Conservation (phyloP, 1,140 invertebrate genomes). For the Proctacanthus coquilletti region DNA sequence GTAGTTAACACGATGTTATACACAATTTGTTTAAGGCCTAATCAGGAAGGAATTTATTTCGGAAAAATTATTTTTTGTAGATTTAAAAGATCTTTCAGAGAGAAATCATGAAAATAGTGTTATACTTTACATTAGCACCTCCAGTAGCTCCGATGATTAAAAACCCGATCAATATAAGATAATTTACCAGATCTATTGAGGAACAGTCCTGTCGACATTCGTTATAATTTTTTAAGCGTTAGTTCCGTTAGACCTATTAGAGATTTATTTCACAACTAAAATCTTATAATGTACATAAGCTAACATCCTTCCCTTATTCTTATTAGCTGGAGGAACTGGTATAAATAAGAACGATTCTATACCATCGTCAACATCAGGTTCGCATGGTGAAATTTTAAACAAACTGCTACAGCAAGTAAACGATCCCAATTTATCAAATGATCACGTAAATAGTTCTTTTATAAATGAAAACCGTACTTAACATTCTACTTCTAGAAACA, state of each 20-base stretch:
- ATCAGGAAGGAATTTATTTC: too few species aligned
- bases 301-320: not conserved
- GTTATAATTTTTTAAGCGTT: not conserved
- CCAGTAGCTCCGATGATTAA: too few species aligned
- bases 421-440: slow-evolving; percentile 23
- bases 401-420: slow-evolving; percentile 20
- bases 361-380: slow-evolving; percentile 8
- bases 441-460: slow-evolving; percentile 1
- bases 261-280: not conserved
- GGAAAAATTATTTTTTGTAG: too few species aligned
- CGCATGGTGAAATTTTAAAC: slow-evolving; percentile 20
- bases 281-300: not conserved
- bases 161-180: too few species aligned
- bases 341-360: slow-evolving; percentile 7
- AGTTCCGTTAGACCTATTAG: not conserved
- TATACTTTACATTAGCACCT: too few species aligned
- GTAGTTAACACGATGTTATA: too few species aligned
- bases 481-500: slow-evolving; percentile 35
- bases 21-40: too few species aligned
- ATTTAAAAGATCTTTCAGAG: too few species aligned
- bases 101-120: too few species aligned
- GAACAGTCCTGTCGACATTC: not conserved
- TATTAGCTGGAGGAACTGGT: not conserved
- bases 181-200: too few species aligned
- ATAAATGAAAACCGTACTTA: not conserved